Evolutionary conservation across 2,797 vertebrate genomes (phyloP), one percentile per base, ranked within the genome.

Genomic region (Propithecus perrieri): DNA sequence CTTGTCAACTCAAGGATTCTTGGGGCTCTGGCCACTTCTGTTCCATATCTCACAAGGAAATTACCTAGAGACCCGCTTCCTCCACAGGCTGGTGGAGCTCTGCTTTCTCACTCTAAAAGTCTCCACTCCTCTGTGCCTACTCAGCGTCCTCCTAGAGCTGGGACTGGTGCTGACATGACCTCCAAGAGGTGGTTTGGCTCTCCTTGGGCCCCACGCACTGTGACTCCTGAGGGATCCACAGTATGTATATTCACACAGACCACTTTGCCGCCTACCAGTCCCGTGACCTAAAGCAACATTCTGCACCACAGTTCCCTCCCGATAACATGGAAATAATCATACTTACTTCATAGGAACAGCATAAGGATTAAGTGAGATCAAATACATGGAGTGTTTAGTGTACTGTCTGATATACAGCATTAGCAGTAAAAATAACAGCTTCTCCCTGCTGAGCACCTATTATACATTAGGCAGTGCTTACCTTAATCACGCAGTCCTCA

Each of bases 301-400:
- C 85, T 74, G 6, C 69, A 24, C 46, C 41, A 20, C 38, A 55
- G 26, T 38, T 50, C 26, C 57, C 69, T 69, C 22, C 33, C 41
- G 46, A 24, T 74, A 41, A 74, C 17, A 28, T 8, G 7, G 38
- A 72, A 46, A 69, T 65, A 83, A 83, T 57, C 86, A 61, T 55
- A 87, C 57, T 71, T 11, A 7, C 13, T 71, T 95, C 80, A 33
- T 0, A 75, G 80, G 86, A 79, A 48, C 48, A 61, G 1, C 35
- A 11, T 59, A 81, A 91, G 78, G 71, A 87, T 95, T 93, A 87
- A 90, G 78, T 78, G 55, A 78, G 76, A 79, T 38, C 75, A 89
- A 71, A 43, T 1, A 85, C 43, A 41, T 18, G 6, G 55, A 0
- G 1, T 61, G 43, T 87, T 78, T 83, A 78, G 28, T 5, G 50